phyloP scores from a whole-genome alignment of 2,888 invertebrate genomes.

The Celastrina argiolus region DNA sequence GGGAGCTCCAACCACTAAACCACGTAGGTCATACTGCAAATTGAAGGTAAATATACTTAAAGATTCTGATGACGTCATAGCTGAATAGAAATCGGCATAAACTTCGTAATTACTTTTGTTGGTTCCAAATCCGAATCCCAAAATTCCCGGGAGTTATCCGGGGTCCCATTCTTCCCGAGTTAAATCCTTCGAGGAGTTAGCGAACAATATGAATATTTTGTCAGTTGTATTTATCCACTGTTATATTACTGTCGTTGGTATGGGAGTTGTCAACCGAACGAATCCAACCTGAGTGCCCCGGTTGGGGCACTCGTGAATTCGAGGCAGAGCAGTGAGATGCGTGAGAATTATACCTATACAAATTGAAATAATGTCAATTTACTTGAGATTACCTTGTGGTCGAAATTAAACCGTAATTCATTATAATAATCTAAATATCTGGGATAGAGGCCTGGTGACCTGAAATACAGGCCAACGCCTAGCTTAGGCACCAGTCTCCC shows the following conservation, averaged over 20 bases:
- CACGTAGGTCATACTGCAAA: no score
- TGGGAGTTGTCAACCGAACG: neutral
- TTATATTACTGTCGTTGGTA: neutral
- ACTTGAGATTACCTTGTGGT: no score
- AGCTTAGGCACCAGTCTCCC: no score
- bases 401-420: no score
- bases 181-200: conserved; percentile 24
- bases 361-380: no score
- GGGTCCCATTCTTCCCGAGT: conserved; percentile 4
- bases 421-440: no score
- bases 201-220: conserved; percentile 25
- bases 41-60: no score
- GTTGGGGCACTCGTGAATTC: neutral
- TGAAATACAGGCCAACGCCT: no score
- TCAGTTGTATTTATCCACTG: conserved; percentile 3
- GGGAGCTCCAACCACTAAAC: no score
- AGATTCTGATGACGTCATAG: neutral
- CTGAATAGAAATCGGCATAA: neutral
- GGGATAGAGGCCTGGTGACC: no score
- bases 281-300: neutral
- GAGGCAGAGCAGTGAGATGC: no score
- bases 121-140: neutral
- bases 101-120: neutral
- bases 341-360: no score
- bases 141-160: neutral